Base-by-base conservation (phyloP, 2,888 invertebrate species). In the Andrena minutula region DNA sequence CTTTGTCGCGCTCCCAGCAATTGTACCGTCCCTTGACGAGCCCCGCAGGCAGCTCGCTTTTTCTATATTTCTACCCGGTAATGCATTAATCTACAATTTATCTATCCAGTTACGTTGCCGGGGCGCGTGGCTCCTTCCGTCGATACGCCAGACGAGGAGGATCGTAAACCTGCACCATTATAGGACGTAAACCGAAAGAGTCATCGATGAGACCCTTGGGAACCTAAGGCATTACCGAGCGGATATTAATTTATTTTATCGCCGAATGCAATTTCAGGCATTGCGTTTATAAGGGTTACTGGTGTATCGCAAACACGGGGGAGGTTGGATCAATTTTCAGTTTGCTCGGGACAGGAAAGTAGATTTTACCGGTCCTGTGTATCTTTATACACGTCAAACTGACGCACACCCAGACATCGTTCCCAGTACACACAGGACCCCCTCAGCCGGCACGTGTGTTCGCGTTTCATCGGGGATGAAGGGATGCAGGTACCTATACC, bases 351-450 rank as follows among this genome's bases (percentile, higher is more conserved):
- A 80, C 77, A 81, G 86, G 88, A 88, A 88, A 88, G 85, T 88
- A 88, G 88, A 88, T 88, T 85, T 86, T 82, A 84, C 88, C 88
- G 86, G 71, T 83, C 77, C 88, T 82, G 88, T 82, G 87, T 83
- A 75, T 88, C 83, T 86, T 86, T 86, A 86, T 86, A 83, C 84
- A 56, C 71, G 80, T 80, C 85, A 85, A 79, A 66, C 74, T 56
- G 70, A 63, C 82, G 64, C 83, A 32, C 41, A 75, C 73, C 7
- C 20, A 8, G 16, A 4, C 56, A 8, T 35, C 51, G 41, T 41
- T 16, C 28, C 23, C 23, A n/a, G 61, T n/a, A 58, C 64, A 66
- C 60, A 63, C 58, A 26, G 28, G 35, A 58, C 53, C 7, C 35
- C 30, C 30, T 1, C 56, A 20, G 4, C 10, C 26, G 49, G 63